A percentile compares a stretch with the other conserved stretches of the same genome.
phyloP scores from a whole-genome alignment of 2,888 invertebrate species.

The Isotomurus palustris region DNA sequence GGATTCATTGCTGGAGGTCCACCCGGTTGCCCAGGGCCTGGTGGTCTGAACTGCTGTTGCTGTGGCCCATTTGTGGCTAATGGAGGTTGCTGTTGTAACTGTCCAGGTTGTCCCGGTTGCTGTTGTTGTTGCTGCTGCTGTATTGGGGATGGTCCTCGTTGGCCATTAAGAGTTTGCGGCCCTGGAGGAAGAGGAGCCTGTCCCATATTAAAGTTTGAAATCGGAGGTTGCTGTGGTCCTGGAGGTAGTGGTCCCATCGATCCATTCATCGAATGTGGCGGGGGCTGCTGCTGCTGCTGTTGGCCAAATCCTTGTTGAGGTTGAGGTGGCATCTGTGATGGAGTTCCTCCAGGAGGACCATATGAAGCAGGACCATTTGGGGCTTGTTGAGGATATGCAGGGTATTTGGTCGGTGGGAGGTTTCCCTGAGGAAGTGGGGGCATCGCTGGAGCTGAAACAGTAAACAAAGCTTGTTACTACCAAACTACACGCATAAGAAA shows the following conservation, averaged over 20 bases:
- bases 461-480: too few species aligned
- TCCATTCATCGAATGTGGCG: background rate
- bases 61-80: background rate
- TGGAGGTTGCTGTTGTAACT: background rate
- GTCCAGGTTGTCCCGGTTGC: background rate
- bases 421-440: conserved; percentile 15
- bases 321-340: background rate
- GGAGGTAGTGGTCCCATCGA: background rate
- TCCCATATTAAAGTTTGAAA: background rate
- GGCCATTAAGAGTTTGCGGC: background rate
- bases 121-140: background rate
- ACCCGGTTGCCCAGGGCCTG: background rate
- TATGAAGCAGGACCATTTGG: conserved; percentile 17
- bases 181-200: background rate
- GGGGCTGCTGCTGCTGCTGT: conserved; percentile 7
- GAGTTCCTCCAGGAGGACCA: too few species aligned
- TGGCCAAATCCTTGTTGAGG: background rate
- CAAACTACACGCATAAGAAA: too few species aligned
- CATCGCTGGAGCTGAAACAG: too few species aligned
- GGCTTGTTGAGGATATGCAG: conserved; percentile 19
- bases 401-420: conserved; percentile 8
- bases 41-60: background rate
- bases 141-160: background rate
- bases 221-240: background rate
- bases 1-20: background rate